Evolutionary conservation across 2,888 invertebrate genomes (phyloP).

Genomic region (Drosophila suboccidentalis): DNA sequence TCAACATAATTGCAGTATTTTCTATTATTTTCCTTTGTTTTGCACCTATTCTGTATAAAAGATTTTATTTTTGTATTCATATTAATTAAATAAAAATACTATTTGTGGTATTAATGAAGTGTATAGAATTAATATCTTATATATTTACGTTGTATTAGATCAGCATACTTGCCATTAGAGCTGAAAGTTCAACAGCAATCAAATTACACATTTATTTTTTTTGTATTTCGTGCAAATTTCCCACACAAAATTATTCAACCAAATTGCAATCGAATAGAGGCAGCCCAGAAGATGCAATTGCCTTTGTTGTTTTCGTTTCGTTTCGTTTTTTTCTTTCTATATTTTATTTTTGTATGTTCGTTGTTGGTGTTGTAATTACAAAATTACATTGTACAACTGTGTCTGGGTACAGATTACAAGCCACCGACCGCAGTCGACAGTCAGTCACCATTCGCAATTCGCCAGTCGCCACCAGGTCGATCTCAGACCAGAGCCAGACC

Average conservation of each 20-base stretch:
- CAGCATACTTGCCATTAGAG: slow-evolving; percentile 10
- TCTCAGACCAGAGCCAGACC: slow-evolving; percentile 42
- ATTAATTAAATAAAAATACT: not conserved
- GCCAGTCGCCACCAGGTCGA: slow-evolving; percentile 51
- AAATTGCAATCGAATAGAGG: slow-evolving; percentile 47
- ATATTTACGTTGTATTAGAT: too few species aligned
- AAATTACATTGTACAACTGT: slow-evolving; percentile 72
- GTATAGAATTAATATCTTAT: too few species aligned
- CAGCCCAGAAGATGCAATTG: slow-evolving; percentile 56
- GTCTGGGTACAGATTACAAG: slow-evolving; percentile 65
- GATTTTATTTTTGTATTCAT: not conserved
- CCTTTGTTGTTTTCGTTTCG: slow-evolving; percentile 30
- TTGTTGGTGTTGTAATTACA: slow-evolving; percentile 65
- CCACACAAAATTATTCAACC: slow-evolving; percentile 55
- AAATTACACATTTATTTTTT: slow-evolving; percentile 13
- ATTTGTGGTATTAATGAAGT: slow-evolving; percentile 10
- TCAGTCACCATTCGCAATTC: slow-evolving; percentile 44
- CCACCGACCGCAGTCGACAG: slow-evolving; percentile 54
- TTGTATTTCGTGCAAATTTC: slow-evolving; percentile 47
- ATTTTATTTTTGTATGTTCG: slow-evolving; percentile 23
- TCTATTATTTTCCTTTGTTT: not conserved
- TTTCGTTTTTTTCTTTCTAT: slow-evolving; percentile 6
- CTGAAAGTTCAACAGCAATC: slow-evolving; percentile 31
- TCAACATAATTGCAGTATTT: slow-evolving; percentile 5
- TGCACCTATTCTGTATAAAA: not conserved